These are phyloP conservation scores for Nomada flava DNA, from an alignment of 2,888 invertebrate genomes.

Conservation along the genomic window DNA sequence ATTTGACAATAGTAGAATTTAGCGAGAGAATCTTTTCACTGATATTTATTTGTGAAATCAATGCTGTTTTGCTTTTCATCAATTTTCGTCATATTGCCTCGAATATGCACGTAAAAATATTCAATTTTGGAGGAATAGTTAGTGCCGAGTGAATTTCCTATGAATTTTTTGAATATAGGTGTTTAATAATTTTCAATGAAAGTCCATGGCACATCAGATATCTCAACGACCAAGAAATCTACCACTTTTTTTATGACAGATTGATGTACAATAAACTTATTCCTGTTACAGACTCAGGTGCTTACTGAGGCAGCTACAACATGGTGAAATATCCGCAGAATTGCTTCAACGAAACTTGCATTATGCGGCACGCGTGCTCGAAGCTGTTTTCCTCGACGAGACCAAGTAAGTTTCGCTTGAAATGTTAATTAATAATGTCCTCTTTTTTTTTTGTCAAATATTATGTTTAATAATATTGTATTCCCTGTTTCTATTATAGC, in stretches of 20 bases:
- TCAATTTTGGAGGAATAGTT: too few relatives aligned
- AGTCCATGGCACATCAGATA: too few relatives aligned
- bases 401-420: conserved; percentile 90
- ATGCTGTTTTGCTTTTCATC: too few relatives aligned
- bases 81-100: too few relatives aligned
- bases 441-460: neutral
- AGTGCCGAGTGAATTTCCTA: too few relatives aligned
- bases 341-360: conserved; percentile 96
- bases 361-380: conserved; percentile 96
- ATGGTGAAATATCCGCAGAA: conserved; percentile 94
- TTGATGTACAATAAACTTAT: neutral
- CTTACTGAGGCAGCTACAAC: conserved; percentile 94
- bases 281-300: conserved; percentile 91
- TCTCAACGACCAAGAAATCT: neutral
- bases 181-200: too few relatives aligned
- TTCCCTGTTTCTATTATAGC: conserved; percentile 39
- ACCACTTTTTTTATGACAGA: neutral
- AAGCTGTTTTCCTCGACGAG: conserved; percentile 97
- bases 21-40: too few relatives aligned
- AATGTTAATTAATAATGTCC: conserved; percentile 15
- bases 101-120: too few relatives aligned
- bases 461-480: conserved; percentile 28
- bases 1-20: too few relatives aligned
- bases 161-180: too few relatives aligned
- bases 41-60: too few relatives aligned